A percentile compares a stretch with the other conserved stretches of the same genome.
Evolutionary conservation across 2,113 vertebrate genomes (phyloP).

Genomic region (Hippopotamus amphibius): DNA sequence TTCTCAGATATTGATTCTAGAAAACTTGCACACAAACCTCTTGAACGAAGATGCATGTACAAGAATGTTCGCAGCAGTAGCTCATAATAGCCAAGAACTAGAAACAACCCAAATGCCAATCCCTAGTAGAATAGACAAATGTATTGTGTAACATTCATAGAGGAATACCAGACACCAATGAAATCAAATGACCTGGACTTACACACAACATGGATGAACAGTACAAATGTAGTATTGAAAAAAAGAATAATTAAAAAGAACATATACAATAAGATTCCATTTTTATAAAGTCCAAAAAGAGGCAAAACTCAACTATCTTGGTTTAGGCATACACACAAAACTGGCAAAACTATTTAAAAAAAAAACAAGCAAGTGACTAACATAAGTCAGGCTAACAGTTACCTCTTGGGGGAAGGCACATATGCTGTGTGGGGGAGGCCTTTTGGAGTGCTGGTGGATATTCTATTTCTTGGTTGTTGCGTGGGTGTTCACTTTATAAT

Average conservation of each 20-base stretch:
- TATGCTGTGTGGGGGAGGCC: background rate
- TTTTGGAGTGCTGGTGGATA: background rate
- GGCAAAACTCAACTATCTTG: background rate
- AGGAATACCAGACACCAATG: background rate
- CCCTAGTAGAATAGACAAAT: background rate
- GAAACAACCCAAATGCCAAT: background rate
- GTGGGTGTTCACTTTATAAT: slow-evolving; percentile 16
- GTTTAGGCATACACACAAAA: background rate
- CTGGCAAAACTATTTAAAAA: background rate
- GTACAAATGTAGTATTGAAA: background rate
- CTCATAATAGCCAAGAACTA: background rate
- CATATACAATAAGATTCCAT: background rate
- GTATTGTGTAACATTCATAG: background rate
- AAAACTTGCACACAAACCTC: background rate
- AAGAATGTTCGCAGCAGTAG: background rate
- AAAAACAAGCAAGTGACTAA: background rate
- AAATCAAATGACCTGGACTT: background rate
- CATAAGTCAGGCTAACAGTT: background rate
- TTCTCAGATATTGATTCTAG: background rate
- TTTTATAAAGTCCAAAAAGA: slow-evolving; percentile 17
- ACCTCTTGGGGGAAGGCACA: background rate
- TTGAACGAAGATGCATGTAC: background rate
- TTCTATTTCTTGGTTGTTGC: background rate
- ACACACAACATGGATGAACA: background rate
- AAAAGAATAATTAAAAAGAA: background rate